Base-by-base conservation (phyloP, 2,113 vertebrate species). In the Recurvirostra avosetta region DNA sequence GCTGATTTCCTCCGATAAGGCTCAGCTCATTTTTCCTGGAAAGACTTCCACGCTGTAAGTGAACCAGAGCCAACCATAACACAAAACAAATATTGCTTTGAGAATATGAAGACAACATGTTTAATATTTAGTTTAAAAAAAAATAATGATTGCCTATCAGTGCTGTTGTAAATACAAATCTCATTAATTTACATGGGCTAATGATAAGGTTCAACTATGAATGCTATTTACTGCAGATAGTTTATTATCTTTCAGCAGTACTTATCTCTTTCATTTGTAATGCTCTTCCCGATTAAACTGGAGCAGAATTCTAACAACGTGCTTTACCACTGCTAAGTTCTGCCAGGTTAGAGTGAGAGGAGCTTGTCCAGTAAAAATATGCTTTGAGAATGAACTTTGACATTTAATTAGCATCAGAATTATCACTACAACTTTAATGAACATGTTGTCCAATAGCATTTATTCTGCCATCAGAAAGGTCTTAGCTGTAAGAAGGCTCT, bases 1-100 rank as follows among this genome's bases (percentile, higher is more conserved):
- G 81, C 87, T 88, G 92, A 94, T 92, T 92, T 96, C 82, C 94
- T 94, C 92, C 8, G 97, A 96, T 96, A 97, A 96, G 62, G 53
- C 53, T 84, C 50, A 68, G 49, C 76, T 59, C 84, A 86, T 88
- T 94, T 95, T 93, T 75, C 93, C 96, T 95, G 75, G 86, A 95
- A 92, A 95, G 94, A 83, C 79, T 94, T 96, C 79, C 74, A 92
- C 10, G 56, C 61, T 68, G 9, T 26, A 41, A 30, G 58, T 53
- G 66, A 84, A 91, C 25, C 22, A 30, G 50, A 85, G 95, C 68
- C 87, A 93, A 90, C 32, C 81, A 95, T 72, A 96, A 96, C 45
- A 96, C 55, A 96, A 96, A 91, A 49, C 68, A 93, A 95, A 59
- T 78, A 92, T 5, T 82, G 81, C 89, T 82, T 73, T 53, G 49